Percentiles rank a stretch among this genome's conserved stretches.
Conservation (phyloP, 1,140 invertebrate species). For the Sitophilus oryzae region DNA sequence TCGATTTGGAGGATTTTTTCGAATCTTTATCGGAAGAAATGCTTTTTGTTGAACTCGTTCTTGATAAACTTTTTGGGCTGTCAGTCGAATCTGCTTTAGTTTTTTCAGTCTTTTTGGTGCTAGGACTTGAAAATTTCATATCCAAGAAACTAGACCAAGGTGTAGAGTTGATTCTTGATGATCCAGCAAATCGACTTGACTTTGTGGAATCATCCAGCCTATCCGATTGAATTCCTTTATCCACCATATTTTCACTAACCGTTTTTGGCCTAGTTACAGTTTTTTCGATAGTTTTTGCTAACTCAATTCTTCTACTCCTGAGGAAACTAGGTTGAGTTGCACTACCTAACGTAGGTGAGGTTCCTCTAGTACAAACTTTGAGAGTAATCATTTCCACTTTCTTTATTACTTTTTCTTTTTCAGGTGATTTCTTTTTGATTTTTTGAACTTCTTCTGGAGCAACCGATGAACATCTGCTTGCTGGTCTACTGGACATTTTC, state of each 20-base stretch:
- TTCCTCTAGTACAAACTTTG: constrained; percentile 63
- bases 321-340: constrained; percentile 51
- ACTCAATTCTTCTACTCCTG: constrained; percentile 59
- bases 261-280: constrained; percentile 53
- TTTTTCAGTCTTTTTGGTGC: constrained; percentile 26
- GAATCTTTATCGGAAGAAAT: constrained; percentile 26
- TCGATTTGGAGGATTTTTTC: constrained; percentile 29
- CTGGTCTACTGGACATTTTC: constrained; percentile 25
- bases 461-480: constrained; percentile 36
- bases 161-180: constrained; percentile 50
- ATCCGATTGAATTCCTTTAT: constrained; percentile 65
- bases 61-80: constrained; percentile 41
- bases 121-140: constrained; percentile 46
- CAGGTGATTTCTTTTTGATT: constrained; percentile 1
- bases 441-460: constrained; percentile 27
- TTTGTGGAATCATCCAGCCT: constrained; percentile 57
- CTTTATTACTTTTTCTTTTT: constrained; percentile 21
- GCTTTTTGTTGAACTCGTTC: constrained; percentile 42
- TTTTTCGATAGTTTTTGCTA: constrained; percentile 63
- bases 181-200: constrained; percentile 53
- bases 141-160: constrained; percentile 64
- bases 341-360: constrained; percentile 68
- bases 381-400: constrained; percentile 48
- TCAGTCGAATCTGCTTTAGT: constrained; percentile 27
- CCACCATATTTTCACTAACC: constrained; percentile 45